phyloP scores from a whole-genome alignment of 2,888 invertebrate genomes.

The Campoplex capitator region DNA sequence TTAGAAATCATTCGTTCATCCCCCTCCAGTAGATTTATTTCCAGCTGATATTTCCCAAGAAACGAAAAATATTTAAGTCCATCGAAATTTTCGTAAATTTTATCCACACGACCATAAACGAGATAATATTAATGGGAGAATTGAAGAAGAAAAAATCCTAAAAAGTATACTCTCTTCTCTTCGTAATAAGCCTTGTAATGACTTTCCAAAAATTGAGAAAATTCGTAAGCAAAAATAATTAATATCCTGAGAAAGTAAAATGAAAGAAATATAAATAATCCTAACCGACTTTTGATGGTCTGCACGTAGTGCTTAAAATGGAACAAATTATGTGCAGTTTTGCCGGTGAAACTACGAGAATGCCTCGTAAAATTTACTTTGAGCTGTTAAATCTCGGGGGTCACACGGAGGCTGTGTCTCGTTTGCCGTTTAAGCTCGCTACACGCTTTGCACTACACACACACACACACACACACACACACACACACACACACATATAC shows the following conservation, averaged over 20 bases:
- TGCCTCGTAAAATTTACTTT: conserved; percentile 35
- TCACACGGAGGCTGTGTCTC: conserved; percentile 22
- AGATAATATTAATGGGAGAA: neutral
- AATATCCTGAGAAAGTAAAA: neutral
- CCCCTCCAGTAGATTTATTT: conserved; percentile 16
- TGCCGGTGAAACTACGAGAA: conserved; percentile 21
- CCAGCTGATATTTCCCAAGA: conserved; percentile 6
- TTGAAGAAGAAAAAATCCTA: neutral
- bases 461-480: neutral
- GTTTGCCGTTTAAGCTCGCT: conserved; percentile 34
- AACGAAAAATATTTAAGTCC: neutral
- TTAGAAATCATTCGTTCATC: conserved; percentile 23
- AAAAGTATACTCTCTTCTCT: neutral
- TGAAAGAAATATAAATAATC: neutral
- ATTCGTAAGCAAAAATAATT: neutral
- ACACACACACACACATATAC: neutral
- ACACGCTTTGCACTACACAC: conserved; percentile 22
- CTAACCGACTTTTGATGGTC: neutral
- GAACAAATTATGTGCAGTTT: conserved; percentile 10
- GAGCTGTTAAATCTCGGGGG: conserved; percentile 10
- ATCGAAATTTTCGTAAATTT: conserved; percentile 1
- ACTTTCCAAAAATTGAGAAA: too few relatives aligned
- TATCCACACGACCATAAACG: too few relatives aligned
- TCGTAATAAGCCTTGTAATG: neutral
- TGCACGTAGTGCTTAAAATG: conserved; percentile 5